Evolutionary conservation across 64 coral and sea anemone genomes (phyloP).

Genomic region (Actinia equina): DNA sequence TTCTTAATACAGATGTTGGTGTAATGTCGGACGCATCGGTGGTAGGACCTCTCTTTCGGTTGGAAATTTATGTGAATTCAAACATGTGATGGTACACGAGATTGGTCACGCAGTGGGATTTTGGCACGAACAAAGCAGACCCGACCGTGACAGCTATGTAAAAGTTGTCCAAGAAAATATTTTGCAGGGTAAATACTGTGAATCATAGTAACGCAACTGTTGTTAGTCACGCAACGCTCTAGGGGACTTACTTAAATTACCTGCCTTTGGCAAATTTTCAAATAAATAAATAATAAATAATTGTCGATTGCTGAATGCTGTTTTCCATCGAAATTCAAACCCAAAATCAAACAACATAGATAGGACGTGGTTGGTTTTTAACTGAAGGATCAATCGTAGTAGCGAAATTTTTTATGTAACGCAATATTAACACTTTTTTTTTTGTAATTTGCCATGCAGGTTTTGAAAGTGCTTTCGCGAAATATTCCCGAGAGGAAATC

Average conservation of each 20-base stretch:
- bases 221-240: too few relatives aligned
- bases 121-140: conserved; percentile 62
- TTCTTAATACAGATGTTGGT: conserved; percentile 45
- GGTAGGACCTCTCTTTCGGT: conserved; percentile 39
- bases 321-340: too few relatives aligned
- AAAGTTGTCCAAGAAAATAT: conserved; percentile 30
- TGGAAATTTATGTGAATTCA: conserved; percentile 49
- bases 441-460: conserved; percentile 26
- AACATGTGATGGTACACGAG: conserved; percentile 67
- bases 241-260: too few relatives aligned
- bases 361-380: too few relatives aligned
- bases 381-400: too few relatives aligned
- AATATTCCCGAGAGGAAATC: conserved; percentile 44
- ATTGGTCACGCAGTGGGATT: conserved; percentile 66
- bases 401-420: too few relatives aligned
- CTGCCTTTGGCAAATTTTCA: too few relatives aligned
- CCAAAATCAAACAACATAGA: too few relatives aligned
- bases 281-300: too few relatives aligned
- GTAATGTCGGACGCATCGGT: conserved; percentile 56
- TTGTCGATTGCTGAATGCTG: too few relatives aligned
- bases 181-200: conserved; percentile 27
- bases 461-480: conserved; percentile 44
- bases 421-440: not conserved
- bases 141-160: conserved; percentile 54
- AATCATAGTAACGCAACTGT: not conserved